phyloP scores from a whole-genome alignment of 2,888 invertebrate genomes.

The Cheilosia soror region DNA sequence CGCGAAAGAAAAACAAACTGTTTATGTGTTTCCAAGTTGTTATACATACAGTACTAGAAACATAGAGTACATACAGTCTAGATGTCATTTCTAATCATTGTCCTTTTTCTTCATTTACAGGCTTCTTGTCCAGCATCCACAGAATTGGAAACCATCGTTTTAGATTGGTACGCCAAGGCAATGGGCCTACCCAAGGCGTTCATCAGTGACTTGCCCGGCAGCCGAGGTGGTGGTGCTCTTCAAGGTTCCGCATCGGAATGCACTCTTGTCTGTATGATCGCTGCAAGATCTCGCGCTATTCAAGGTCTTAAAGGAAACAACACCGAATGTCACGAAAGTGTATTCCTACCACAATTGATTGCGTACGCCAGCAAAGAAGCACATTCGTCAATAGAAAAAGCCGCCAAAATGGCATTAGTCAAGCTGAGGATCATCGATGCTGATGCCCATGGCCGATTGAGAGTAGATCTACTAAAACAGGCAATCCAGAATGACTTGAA shows the following conservation, averaged over 20 bases:
- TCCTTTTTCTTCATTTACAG: slow-evolving; percentile 83
- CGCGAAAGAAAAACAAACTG: too few species aligned
- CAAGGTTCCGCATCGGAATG: slow-evolving; percentile 94
- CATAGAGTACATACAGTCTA: too few species aligned
- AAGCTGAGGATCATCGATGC: slow-evolving; percentile 89
- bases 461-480: slow-evolving; percentile 86
- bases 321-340: slow-evolving; percentile 86
- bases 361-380: slow-evolving; percentile 90
- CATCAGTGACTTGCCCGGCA: slow-evolving; percentile 82
- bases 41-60: too few species aligned
- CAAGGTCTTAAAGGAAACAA: slow-evolving; percentile 86
- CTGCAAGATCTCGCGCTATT: slow-evolving; percentile 90
- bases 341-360: slow-evolving; percentile 90
- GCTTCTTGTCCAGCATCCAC: slow-evolving; percentile 94
- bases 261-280: slow-evolving; percentile 90
- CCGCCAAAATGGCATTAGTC: slow-evolving; percentile 90
- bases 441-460: slow-evolving; percentile 87
- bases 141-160: slow-evolving; percentile 92
- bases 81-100: not conserved
- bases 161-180: slow-evolving; percentile 92
- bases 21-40: too few species aligned
- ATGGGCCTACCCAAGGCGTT: slow-evolving; percentile 90
- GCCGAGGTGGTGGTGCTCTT: slow-evolving; percentile 91
- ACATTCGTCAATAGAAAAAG: slow-evolving; percentile 91
- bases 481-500: slow-evolving; percentile 89